These are phyloP conservation scores for Ophion obscuratus DNA, from an alignment of 2,888 invertebrate genomes.

Conservation along the genomic window DNA sequence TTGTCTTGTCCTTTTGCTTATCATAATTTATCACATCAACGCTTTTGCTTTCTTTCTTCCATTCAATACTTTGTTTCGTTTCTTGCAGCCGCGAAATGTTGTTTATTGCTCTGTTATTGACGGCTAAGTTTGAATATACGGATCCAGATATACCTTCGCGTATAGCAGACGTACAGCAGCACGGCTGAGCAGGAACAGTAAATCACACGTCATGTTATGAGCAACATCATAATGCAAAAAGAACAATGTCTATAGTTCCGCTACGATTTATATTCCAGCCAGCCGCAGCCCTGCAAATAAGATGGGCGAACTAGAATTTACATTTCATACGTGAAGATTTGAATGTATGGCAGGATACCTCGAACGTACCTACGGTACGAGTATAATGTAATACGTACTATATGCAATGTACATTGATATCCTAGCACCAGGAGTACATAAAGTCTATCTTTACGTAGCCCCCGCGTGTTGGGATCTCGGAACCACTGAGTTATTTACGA, in stretches of 20 bases:
- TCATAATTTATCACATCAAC: neutral
- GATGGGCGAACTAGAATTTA: conserved; percentile 48
- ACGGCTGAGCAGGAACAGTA: neutral
- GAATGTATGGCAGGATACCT: conserved; percentile 15
- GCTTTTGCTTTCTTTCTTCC: neutral
- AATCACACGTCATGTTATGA: conserved; percentile 12
- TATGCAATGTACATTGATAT: conserved; percentile 2
- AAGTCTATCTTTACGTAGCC: neutral
- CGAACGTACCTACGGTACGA: neutral
- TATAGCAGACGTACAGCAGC: neutral
- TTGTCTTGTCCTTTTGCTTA: neutral
- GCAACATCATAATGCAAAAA: conserved; percentile 3
- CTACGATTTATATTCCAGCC: conserved; percentile 18
- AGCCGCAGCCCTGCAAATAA: conserved; percentile 24
- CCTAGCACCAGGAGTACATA: neutral
- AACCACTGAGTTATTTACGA: neutral
- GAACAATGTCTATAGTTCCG: neutral
- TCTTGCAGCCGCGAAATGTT: neutral
- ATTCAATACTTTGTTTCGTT: neutral
- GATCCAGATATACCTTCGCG: neutral
- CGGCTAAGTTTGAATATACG: neutral
- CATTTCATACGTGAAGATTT: conserved; percentile 50
- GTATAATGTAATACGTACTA: neutral
- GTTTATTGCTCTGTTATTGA: neutral
- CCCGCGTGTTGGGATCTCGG: neutral